A percentile compares a stretch with the other conserved stretches of the same genome.
These are phyloP conservation scores for Phasianus colchicus DNA, from an alignment of 2,113 vertebrate species.

Conservation along the genomic window DNA sequence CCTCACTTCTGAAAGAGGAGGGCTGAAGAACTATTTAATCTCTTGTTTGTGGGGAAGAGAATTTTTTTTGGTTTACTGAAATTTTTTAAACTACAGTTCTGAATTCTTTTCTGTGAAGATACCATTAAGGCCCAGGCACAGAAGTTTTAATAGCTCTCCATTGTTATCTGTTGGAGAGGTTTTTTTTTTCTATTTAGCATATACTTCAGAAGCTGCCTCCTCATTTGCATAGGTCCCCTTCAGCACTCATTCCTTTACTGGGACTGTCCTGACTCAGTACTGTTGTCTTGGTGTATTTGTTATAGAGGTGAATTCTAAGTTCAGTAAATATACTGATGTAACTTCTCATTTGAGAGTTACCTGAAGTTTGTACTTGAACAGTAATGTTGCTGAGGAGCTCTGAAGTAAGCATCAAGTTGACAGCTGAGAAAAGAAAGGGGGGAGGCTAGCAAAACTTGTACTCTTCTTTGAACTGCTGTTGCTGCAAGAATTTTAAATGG, in stretches of 20 bases:
- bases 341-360: neutral
- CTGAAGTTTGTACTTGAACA: neutral
- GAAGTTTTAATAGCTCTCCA: neutral
- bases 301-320: neutral
- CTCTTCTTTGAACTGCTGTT: neutral
- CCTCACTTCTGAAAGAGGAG: slow-evolving; percentile 56
- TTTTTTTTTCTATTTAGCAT: neutral
- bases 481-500: neutral
- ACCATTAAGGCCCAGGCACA: neutral
- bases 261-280: neutral
- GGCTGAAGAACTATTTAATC: neutral
- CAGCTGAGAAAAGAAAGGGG: neutral
- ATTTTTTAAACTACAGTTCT: neutral
- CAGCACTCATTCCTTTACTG: neutral
- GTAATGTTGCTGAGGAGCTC: neutral
- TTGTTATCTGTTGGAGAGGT: neutral
- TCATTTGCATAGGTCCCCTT: neutral
- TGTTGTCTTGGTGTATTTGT: neutral
- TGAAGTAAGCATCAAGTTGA: neutral
- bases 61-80: neutral
- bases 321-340: rapidly evolving
- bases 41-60: no score
- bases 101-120: neutral
- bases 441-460: neutral
- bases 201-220: neutral